These are phyloP conservation scores for Lordiphosa andalusiaca DNA, from an alignment of 2,888 invertebrate species.

Conservation along the genomic window DNA sequence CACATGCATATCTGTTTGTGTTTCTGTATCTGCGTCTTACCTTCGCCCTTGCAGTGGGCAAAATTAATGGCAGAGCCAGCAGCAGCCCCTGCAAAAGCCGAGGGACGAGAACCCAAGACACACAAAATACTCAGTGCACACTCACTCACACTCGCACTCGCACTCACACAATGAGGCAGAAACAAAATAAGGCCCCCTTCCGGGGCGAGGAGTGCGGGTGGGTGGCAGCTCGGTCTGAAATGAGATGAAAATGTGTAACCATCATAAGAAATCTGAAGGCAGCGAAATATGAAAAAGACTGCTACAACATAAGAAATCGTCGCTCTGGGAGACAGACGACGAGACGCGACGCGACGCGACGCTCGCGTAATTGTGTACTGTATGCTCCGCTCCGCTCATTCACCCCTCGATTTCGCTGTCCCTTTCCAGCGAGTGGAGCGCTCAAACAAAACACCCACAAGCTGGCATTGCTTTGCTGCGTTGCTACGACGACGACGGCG, in stretches of 20 bases:
- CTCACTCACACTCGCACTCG: too few relatives aligned
- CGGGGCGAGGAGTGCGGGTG: slow-evolving; percentile 8
- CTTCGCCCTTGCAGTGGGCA: too few relatives aligned
- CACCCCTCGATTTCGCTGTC: slow-evolving; percentile 30
- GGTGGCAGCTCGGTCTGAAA: slow-evolving; percentile 11
- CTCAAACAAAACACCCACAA: slow-evolving; percentile 45
- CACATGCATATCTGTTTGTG: too few relatives aligned
- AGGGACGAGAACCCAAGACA: too few relatives aligned
- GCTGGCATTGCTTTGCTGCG: slow-evolving; percentile 31
- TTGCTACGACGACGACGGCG: slow-evolving; percentile 37
- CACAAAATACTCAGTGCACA: too few relatives aligned
- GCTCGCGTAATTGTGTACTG: slow-evolving; percentile 61
- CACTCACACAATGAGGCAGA: slow-evolving; percentile 5
- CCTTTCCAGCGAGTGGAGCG: slow-evolving; percentile 38
- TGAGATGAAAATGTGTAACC: slow-evolving; percentile 34
- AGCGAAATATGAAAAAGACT: slow-evolving; percentile 36
- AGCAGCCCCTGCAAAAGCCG: neutral
- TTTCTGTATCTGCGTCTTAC: too few relatives aligned
- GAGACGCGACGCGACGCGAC: slow-evolving; percentile 13
- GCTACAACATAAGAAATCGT: slow-evolving; percentile 23
- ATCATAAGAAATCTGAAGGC: slow-evolving; percentile 36
- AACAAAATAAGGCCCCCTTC: slow-evolving; percentile 7
- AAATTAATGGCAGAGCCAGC: too few relatives aligned
- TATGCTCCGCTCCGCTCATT: slow-evolving; percentile 34
- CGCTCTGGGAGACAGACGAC: slow-evolving; percentile 26